Base-by-base conservation (phyloP, 2,888 invertebrate species). In the Anorthoa munda region DNA sequence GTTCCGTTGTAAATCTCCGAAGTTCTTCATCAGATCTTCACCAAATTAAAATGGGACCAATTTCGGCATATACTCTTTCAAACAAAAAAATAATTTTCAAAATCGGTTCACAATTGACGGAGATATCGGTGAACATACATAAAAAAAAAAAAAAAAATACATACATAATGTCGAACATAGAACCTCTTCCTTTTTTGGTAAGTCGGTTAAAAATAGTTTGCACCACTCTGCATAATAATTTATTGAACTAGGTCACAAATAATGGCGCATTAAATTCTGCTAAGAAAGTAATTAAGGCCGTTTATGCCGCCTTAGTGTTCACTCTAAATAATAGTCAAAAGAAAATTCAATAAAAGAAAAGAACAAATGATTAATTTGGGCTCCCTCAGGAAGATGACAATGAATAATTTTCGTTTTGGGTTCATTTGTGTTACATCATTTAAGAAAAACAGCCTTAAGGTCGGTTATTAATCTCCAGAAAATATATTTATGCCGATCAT, bases 241-340 rank as follows among this genome's bases (percentile, higher is more conserved):
- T 55, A 50, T 67, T 73, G 31, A 76, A 73, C 13, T 66, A 68
- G 71, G 73, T 77, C 73, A 18, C 61, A 51, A 73, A 60, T 65
- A 66, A 66, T 46, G 65, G n/a, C 15, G 13, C 50, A 65, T 53
- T 64, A 58, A 51, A 56, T 65, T 21, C 51, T 50, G n/a, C 46
- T 48, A 48, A 75, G 66, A 64, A 72, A 81, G 56, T 77, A 68
- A 80, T 80, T 75, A 80, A 75, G 48, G 12, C 21, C 64, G n/a
- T 65, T 61, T 50, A 18, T n/a, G 2, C 58, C 9, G 48, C 23
- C n/a, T n/a, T n/a, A 26, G 71, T 45, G 78, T 72, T 55, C 53
- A 45, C 23, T 55, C 17, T 18, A 48, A 15, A n/a, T 39, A 26
- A 55, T 13, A 21, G 26, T 31, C 15, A 9, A 17, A 45, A 50